These are phyloP conservation scores for Chromis chromis DNA, from an alignment of 2,797 vertebrate genomes.

Conservation along the genomic window DNA sequence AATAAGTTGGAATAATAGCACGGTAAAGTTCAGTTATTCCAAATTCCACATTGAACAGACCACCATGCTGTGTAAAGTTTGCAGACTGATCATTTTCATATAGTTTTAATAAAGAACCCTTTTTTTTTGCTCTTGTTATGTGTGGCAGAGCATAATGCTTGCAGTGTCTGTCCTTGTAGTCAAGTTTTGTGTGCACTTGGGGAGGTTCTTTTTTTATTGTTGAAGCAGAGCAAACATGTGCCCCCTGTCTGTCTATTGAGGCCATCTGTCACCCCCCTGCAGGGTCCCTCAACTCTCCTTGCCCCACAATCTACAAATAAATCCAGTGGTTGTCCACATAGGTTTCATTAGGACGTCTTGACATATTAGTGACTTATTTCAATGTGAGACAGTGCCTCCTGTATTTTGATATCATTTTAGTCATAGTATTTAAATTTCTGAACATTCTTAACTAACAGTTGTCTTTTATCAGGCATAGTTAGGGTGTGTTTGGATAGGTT, in stretches of 20 bases:
- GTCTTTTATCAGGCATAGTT: background rate
- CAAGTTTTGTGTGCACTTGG: conserved; percentile 7
- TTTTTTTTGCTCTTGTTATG: conserved; percentile 1
- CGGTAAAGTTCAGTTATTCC: too few relatives aligned
- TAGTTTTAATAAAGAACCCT: too few relatives aligned
- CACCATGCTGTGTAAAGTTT: background rate
- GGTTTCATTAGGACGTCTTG: conserved; percentile 12
- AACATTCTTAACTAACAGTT: background rate
- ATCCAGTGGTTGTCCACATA: background rate
- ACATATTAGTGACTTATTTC: background rate
- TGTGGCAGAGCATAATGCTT: conserved; percentile 4
- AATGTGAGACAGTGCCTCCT: too few relatives aligned
- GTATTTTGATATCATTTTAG: too few relatives aligned
- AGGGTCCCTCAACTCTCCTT: conserved; percentile 17
- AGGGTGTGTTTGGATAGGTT: background rate
- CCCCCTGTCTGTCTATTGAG: conserved; percentile 36
- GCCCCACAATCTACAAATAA: conserved; percentile 1
- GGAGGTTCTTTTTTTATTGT: conserved; percentile 19
- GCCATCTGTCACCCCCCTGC: conserved; percentile 51
- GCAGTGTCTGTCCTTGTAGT: background rate
- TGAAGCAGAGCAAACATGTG: conserved; percentile 30
- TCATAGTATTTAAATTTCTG: background rate
- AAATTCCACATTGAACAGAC: too few relatives aligned
- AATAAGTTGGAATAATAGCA: too few relatives aligned
- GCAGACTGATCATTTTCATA: too few relatives aligned